Percentiles rank a stretch among this genome's conserved stretches.
Conservation (phyloP, 2,113 vertebrate genomes). For the Calyptommatus sinebrachiatus region DNA sequence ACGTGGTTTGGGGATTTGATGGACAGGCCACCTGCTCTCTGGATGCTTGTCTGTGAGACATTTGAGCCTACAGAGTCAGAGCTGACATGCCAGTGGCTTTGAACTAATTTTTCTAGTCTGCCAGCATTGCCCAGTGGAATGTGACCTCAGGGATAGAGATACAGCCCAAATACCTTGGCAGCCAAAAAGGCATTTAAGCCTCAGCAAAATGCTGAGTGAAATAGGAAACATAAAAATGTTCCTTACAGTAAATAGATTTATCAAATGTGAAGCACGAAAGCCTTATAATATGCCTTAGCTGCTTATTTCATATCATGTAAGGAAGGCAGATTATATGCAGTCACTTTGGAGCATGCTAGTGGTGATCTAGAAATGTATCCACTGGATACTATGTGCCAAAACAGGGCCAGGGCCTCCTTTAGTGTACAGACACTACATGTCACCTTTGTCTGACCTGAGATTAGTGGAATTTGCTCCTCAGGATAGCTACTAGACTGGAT, state of each 20-base stretch:
- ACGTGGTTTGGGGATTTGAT: conserved; percentile 49
- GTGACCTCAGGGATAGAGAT: conserved; percentile 41
- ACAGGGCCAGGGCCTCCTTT: too few species aligned
- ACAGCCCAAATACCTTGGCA: conserved; percentile 41
- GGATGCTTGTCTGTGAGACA: conserved; percentile 46
- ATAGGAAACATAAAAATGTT: fast-evolving
- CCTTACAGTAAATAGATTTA: not conserved
- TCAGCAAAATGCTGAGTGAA: not conserved
- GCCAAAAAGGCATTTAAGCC: conserved; percentile 20
- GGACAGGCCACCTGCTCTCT: conserved; percentile 58
- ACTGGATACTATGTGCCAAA: too few species aligned
- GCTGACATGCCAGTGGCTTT: conserved; percentile 36
- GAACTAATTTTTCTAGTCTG: conserved; percentile 48
- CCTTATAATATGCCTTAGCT: fast-evolving
- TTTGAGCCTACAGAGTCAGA: conserved; percentile 53
- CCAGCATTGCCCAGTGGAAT: conserved; percentile 45
- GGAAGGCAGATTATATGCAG: not conserved
- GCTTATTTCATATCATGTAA: not conserved
- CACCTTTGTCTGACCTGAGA: too few species aligned
- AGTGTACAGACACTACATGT: too few species aligned
- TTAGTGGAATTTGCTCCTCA: too few species aligned
- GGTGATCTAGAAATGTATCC: too few species aligned
- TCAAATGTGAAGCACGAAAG: conserved; percentile 6
- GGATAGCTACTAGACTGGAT: too few species aligned
- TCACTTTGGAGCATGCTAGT: too few species aligned